These are phyloP conservation scores for Sebastes kiyomatsui DNA, from an alignment of 2,797 vertebrate species.

Conservation along the genomic window DNA sequence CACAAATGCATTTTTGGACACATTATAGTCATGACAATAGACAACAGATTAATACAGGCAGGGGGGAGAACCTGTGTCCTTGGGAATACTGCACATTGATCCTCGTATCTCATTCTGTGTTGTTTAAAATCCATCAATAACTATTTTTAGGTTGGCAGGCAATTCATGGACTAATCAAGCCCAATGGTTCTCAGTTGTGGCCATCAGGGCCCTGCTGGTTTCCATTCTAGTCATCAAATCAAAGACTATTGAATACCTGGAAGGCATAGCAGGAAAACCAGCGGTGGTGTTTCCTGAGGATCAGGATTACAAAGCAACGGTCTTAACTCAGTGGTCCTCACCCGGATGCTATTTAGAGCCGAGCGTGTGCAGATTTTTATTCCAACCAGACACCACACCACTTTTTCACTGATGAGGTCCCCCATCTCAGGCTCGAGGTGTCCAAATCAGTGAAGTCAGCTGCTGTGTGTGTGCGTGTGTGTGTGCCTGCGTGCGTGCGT, in stretches of 20 bases:
- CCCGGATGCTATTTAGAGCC: background rate
- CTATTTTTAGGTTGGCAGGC: background rate
- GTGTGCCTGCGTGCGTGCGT: background rate
- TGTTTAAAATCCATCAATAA: background rate
- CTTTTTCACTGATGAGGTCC: constrained; percentile 51
- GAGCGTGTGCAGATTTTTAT: constrained; percentile 19
- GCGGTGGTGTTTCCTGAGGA: background rate
- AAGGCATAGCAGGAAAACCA: background rate
- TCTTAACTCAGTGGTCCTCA: background rate
- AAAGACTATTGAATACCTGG: background rate
- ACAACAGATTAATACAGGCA: background rate
- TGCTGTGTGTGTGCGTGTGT: constrained; percentile 1
- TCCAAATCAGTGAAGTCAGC: constrained; percentile 36
- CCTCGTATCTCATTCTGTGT: background rate
- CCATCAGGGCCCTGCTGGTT: constrained; percentile 4
- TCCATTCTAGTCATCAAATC: background rate
- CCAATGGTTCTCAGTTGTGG: background rate
- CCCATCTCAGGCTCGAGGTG: constrained; percentile 19
- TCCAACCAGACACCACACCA: constrained; percentile 17
- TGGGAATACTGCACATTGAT: background rate
- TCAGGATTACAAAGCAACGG: background rate
- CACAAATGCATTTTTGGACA: background rate
- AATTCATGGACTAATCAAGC: background rate
- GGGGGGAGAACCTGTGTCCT: background rate
- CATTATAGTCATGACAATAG: background rate